Percentiles rank a stretch among this genome's conserved stretches.
These are phyloP conservation scores for Gallinago paraguaiae DNA, from an alignment of 2,113 vertebrate genomes.

Conservation along the genomic window DNA sequence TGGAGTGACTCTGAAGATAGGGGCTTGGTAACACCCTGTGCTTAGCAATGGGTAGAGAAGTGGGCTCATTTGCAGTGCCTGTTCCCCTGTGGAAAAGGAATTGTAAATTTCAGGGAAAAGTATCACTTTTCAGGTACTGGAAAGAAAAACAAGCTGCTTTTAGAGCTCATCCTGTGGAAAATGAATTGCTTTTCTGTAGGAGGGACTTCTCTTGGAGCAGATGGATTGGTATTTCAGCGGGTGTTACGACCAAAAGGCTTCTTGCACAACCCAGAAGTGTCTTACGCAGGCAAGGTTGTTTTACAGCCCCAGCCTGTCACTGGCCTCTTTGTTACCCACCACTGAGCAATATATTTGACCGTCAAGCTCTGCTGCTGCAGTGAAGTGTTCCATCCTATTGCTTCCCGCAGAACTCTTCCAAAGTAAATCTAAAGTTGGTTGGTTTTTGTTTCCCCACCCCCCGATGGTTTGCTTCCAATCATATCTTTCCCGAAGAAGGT, in stretches of 20 bases:
- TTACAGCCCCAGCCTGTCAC: neutral
- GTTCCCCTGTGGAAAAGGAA: neutral
- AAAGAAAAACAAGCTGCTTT: neutral
- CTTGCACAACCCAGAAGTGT: neutral
- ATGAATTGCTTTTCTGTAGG: neutral
- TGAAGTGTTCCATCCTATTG: neutral
- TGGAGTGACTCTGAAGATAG: neutral
- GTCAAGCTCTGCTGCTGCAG: neutral
- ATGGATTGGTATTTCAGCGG: neutral
- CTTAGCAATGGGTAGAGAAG: neutral
- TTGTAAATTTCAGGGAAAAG: neutral
- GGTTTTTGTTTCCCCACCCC: too few species aligned
- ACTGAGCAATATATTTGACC: neutral
- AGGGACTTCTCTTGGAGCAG: neutral
- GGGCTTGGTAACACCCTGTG: neutral
- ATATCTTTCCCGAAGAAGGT: neutral
- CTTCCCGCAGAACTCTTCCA: neutral
- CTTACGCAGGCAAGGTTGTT: fast-evolving
- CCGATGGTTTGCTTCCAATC: neutral
- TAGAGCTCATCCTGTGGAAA: neutral
- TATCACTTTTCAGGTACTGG: neutral
- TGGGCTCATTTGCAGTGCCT: neutral
- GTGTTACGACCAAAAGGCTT: neutral
- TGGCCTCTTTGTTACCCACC: neutral
- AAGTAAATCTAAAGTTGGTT: neutral